phyloP scores from a whole-genome alignment of 1,140 invertebrate species.

The Geopemphigus sp. region DNA sequence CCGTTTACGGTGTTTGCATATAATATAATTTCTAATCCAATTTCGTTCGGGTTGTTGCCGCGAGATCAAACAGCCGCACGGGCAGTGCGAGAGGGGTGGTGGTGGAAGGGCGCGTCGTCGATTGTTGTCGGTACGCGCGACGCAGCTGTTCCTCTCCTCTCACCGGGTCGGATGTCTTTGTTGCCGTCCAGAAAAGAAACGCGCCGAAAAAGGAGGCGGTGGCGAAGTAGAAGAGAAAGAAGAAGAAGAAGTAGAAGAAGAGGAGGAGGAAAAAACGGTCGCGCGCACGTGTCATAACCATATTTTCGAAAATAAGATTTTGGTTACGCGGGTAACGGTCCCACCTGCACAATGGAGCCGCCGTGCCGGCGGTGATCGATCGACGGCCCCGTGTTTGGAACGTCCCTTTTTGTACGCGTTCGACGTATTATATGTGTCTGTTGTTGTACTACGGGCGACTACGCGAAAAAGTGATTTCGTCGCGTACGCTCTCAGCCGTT shows the following conservation, averaged over 20 bases:
- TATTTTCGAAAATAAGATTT: slow-evolving; percentile 43
- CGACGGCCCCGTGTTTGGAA: slow-evolving; percentile 17
- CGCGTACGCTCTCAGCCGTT: too few species aligned
- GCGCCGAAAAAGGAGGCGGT: slow-evolving; percentile 19
- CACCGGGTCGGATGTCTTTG: slow-evolving; percentile 1
- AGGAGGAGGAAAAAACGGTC: slow-evolving; percentile 27
- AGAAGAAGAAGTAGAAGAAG: too few species aligned
- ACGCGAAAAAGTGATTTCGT: too few species aligned
- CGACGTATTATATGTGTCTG: too few species aligned
- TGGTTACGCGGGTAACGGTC: slow-evolving; percentile 25
- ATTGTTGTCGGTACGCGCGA: slow-evolving; percentile 32
- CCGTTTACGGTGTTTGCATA: slow-evolving; percentile 49
- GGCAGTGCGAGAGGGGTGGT: too few species aligned
- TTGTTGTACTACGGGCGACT: too few species aligned
- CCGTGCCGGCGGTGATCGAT: slow-evolving; percentile 41
- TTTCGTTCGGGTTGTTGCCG: slow-evolving; percentile 43
- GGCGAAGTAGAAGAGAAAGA: neutral
- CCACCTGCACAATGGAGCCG: neutral
- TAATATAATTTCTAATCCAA: slow-evolving; percentile 48
- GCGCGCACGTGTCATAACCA: slow-evolving; percentile 40
- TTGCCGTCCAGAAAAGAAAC: slow-evolving; percentile 22
- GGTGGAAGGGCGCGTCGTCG: slow-evolving; percentile 37
- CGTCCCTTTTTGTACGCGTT: slow-evolving; percentile 6
- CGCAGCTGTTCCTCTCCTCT: slow-evolving; percentile 5
- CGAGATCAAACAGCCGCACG: slow-evolving; percentile 38